A percentile compares a stretch with the other conserved stretches of the same genome.
phyloP scores from a whole-genome alignment of 2,797 vertebrate genomes.

The Galaxias olidus region DNA sequence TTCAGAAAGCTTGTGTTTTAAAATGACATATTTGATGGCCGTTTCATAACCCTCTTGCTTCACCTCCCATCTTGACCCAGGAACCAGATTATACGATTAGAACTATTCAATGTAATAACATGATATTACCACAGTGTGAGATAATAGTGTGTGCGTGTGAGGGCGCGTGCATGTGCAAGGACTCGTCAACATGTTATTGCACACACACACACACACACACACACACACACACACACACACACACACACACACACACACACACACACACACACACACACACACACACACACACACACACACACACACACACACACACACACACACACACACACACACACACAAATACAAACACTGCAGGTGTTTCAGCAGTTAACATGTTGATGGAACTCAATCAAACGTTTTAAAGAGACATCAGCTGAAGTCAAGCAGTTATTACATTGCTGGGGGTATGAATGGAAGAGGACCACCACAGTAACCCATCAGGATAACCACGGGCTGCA shows the following conservation, averaged over 20 bases:
- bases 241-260: conserved; percentile 6
- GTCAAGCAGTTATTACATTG: background rate
- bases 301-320: background rate
- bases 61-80: too few relatives aligned
- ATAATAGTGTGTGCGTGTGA: too few relatives aligned
- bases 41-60: too few relatives aligned
- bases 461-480: too few relatives aligned
- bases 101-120: conserved; percentile 23
- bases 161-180: too few relatives aligned
- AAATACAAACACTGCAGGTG: background rate
- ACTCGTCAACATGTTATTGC: too few relatives aligned
- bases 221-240: conserved; percentile 1
- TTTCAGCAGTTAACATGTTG: background rate
- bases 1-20: too few relatives aligned
- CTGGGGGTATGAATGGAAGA: too few relatives aligned
- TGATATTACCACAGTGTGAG: conserved; percentile 12
- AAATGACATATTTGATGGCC: too few relatives aligned
- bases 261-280: background rate
- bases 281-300: conserved; percentile 1
- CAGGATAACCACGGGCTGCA: too few relatives aligned
- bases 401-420: background rate
- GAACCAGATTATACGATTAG: too few relatives aligned
- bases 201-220: background rate
- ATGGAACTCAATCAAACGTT: background rate
- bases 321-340: background rate